phyloP scores from a whole-genome alignment of 2,113 vertebrate species.

The Struthio camelus region DNA sequence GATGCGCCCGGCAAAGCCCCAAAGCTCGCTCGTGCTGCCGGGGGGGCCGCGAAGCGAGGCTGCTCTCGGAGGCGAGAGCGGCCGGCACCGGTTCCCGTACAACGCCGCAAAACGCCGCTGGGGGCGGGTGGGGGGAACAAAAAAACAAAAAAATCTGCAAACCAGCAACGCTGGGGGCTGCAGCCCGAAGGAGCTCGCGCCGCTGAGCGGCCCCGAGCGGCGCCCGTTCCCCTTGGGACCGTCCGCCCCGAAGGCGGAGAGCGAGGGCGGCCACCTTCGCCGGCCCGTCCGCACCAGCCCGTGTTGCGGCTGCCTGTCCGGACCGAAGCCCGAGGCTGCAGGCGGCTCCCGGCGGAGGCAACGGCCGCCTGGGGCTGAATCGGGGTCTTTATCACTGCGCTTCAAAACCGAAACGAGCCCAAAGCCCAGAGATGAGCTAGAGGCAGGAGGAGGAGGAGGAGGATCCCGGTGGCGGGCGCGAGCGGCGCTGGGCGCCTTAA shows the following conservation, averaged over 20 bases:
- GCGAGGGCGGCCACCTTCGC: no score
- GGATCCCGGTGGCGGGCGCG: accelerated
- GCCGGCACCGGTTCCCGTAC: no score
- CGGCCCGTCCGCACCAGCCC: no score
- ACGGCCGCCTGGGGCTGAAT: not conserved
- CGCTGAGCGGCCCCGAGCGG: no score
- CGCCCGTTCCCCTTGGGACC: no score
- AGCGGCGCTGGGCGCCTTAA: not conserved
- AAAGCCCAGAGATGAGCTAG: not conserved
- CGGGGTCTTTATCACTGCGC: not conserved
- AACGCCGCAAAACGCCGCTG: no score
- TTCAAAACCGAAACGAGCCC: not conserved
- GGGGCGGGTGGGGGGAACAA: no score
- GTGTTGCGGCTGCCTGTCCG: not conserved
- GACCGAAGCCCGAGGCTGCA: not conserved
- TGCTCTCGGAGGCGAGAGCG: no score
- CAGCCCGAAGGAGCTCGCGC: not conserved
- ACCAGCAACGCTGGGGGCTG: no score
- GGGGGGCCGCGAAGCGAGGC: no score
- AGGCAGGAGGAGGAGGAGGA: not conserved
- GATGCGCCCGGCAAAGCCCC: not conserved
- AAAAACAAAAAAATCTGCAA: no score
- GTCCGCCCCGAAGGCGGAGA: no score
- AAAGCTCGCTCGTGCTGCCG: not conserved
- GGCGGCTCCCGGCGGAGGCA: not conserved